phyloP scores from a whole-genome alignment of 2,113 vertebrate species.

The Gobio gobio region DNA sequence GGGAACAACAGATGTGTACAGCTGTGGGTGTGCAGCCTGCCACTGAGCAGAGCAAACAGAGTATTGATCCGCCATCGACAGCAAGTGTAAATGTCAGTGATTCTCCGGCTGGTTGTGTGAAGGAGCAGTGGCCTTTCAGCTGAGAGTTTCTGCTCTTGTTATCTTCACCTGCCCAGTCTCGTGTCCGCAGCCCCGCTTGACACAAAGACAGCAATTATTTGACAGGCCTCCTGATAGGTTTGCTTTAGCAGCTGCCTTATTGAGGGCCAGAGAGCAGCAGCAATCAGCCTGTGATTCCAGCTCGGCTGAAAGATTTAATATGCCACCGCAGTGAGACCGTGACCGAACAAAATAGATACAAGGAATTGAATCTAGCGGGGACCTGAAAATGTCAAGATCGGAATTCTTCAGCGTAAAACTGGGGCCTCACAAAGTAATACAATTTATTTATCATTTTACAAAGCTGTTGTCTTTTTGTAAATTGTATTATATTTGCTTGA shows the following conservation, averaged over 20 bases:
- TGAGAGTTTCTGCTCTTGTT: slow-evolving; percentile 54
- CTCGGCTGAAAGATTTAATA: slow-evolving; percentile 42
- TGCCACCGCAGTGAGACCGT: slow-evolving; percentile 22
- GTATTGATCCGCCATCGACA: slow-evolving; percentile 74
- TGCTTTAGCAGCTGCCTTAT: slow-evolving; percentile 58
- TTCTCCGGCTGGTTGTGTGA: slow-evolving; percentile 49
- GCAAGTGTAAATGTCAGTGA: slow-evolving; percentile 60
- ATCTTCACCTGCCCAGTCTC: slow-evolving; percentile 48
- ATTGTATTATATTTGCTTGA: background rate
- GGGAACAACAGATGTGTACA: slow-evolving; percentile 1
- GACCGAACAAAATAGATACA: slow-evolving; percentile 32
- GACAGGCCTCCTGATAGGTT: slow-evolving; percentile 57
- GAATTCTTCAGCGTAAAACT: background rate
- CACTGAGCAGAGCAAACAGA: slow-evolving; percentile 67
- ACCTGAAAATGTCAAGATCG: slow-evolving; percentile 21
- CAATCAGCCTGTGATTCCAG: slow-evolving; percentile 53
- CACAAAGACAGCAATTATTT: slow-evolving; percentile 65
- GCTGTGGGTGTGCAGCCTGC: slow-evolving; percentile 11
- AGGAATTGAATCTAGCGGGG: slow-evolving; percentile 6
- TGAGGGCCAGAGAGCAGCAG: slow-evolving; percentile 45
- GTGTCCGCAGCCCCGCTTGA: slow-evolving; percentile 35
- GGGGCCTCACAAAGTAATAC: background rate
- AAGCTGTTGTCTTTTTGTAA: background rate
- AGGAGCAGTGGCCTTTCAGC: slow-evolving; percentile 55
- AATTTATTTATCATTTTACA: background rate